A percentile compares a stretch with the other conserved stretches of the same genome.
Conservation (phyloP, 2,797 vertebrate genomes). For the Phylloscopus collybita region DNA sequence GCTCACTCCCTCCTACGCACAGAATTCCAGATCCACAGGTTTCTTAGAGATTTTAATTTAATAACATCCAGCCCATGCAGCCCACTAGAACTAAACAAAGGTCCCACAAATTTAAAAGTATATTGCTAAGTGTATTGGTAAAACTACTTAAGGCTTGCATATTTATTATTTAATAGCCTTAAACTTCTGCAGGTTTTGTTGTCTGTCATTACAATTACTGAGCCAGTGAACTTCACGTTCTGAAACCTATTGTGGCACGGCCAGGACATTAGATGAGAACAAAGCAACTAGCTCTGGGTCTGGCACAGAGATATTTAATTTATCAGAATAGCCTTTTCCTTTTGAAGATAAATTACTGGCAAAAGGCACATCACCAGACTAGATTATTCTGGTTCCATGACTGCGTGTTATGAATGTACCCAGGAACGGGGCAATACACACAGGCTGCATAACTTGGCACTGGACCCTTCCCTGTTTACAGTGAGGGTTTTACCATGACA, state of each 20-base stretch:
- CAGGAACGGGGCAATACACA: neutral
- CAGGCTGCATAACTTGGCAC: conserved; percentile 11
- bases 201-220: neutral
- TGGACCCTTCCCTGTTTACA: neutral
- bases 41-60: neutral
- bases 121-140: neutral
- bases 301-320: neutral
- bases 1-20: neutral
- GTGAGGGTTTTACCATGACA: neutral
- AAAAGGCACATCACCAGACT: conserved; percentile 6
- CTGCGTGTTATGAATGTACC: neutral
- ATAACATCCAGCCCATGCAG: neutral
- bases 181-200: neutral
- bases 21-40: neutral
- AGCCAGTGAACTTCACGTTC: neutral
- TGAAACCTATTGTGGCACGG: neutral
- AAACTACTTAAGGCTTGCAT: neutral
- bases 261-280: neutral
- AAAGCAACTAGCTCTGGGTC: neutral
- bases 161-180: neutral
- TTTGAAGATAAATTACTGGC: neutral
- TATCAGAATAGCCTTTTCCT: neutral
- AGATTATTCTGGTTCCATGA: conserved; percentile 24
- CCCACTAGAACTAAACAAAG: neutral
- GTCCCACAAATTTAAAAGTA: neutral